A percentile compares a stretch with the other conserved stretches of the same genome.
Conservation (phyloP, 2,113 vertebrate genomes). For the Piaya cayana region DNA sequence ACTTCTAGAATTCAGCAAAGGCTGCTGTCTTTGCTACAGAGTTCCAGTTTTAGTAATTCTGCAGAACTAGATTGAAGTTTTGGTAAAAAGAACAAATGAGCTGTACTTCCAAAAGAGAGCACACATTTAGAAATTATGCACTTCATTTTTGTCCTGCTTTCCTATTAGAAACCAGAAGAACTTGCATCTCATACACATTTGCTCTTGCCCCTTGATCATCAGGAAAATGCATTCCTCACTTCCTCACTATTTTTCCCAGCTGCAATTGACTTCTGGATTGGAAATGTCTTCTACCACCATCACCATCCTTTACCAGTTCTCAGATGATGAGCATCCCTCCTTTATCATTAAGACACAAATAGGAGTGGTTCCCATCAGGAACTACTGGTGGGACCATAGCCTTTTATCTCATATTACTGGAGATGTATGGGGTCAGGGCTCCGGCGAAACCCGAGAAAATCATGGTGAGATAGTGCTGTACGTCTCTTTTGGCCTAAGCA, state of each 20-base stretch:
- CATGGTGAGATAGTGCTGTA: background rate
- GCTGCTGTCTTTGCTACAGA: background rate
- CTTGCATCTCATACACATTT: background rate
- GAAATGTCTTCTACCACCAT: background rate
- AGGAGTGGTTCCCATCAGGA: background rate
- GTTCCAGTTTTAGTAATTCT: slow-evolving; percentile 5
- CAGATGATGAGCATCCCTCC: background rate
- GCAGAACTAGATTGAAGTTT: background rate
- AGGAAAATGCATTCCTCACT: background rate
- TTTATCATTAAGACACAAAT: background rate
- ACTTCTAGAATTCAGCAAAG: background rate
- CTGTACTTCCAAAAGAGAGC: background rate
- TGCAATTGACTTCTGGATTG: background rate
- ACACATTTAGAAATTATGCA: background rate
- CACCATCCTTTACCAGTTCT: background rate
- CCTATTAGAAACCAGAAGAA: background rate
- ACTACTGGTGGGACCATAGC: background rate
- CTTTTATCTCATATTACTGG: background rate
- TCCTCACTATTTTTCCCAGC: background rate
- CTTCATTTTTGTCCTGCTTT: background rate
- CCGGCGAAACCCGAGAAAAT: background rate
- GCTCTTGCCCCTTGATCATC: background rate
- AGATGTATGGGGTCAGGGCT: background rate
- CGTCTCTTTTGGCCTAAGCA: background rate
- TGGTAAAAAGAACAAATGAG: slow-evolving; percentile 21